Conservation (phyloP, 2,888 invertebrate genomes). For the Lochmaea crataegi region DNA sequence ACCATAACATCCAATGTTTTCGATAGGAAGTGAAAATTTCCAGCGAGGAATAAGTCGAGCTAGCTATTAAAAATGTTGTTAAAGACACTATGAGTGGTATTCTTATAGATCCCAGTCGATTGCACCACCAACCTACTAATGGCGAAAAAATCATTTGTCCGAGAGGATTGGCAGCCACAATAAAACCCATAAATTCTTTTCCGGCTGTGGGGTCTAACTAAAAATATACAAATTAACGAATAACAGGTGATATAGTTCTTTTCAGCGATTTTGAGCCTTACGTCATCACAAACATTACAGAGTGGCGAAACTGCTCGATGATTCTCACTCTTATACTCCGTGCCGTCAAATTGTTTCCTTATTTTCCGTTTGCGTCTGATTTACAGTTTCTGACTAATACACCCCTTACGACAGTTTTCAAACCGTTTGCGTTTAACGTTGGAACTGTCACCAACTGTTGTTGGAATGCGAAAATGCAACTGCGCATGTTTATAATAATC, state of each 20-base stretch:
- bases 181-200: conserved; percentile 85
- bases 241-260: not conserved
- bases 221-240: conserved; percentile 31
- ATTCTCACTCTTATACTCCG: too few relatives aligned
- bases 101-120: conserved; percentile 78
- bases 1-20: conserved; percentile 80
- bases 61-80: conserved; percentile 78
- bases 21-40: conserved; percentile 74
- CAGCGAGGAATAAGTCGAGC: conserved; percentile 79
- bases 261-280: too few relatives aligned
- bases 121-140: conserved; percentile 86
- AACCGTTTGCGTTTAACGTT: too few relatives aligned
- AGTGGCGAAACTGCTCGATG: too few relatives aligned
- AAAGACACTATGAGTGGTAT: conserved; percentile 78
- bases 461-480: too few relatives aligned
- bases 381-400: too few relatives aligned
- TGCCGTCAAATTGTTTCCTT: too few relatives aligned
- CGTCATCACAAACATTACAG: too few relatives aligned
- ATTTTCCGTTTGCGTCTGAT: too few relatives aligned
- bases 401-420: too few relatives aligned
- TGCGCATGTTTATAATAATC: too few relatives aligned
- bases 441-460: too few relatives aligned
- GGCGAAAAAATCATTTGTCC: conserved; percentile 90
- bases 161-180: conserved; percentile 88
- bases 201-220: conserved; percentile 83